Conservation (phyloP, 1,140 invertebrate genomes). For the Magallana gigas region DNA sequence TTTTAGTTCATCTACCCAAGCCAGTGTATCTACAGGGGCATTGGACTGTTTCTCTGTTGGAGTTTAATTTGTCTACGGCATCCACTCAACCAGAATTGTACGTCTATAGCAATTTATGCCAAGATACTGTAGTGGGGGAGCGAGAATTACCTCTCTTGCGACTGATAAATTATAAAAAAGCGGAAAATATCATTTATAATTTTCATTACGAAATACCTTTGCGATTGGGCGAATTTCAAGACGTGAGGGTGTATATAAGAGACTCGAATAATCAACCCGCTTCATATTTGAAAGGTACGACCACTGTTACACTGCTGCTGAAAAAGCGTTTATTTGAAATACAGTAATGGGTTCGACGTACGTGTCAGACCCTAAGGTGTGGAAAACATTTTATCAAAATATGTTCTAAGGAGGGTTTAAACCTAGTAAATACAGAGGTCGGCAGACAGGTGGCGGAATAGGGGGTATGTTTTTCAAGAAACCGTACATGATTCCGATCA, state of each 20-base stretch:
- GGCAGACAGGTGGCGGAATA: not conserved
- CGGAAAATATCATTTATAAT: too few relatives aligned
- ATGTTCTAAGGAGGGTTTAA: conserved; percentile 22
- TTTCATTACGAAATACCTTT: too few relatives aligned
- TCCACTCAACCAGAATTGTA: not conserved
- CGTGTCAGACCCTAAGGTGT: not conserved
- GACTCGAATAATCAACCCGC: too few relatives aligned
- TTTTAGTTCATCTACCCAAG: conserved; percentile 12
- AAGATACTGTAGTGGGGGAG: too few relatives aligned
- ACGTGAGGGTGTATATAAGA: too few relatives aligned
- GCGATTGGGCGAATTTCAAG: too few relatives aligned
- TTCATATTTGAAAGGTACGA: not conserved
- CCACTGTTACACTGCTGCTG: not conserved
- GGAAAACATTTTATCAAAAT: conserved; percentile 6
- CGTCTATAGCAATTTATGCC: too few relatives aligned
- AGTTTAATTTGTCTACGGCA: conserved; percentile 8
- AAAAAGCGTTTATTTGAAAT: conserved; percentile 34
- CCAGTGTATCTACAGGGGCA: not conserved
- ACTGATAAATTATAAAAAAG: too few relatives aligned
- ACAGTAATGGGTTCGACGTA: not conserved
- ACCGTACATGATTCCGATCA: conserved; percentile 42
- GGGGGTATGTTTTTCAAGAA: conserved; percentile 24
- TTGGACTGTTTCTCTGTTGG: conserved; percentile 7
- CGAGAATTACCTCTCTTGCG: too few relatives aligned
- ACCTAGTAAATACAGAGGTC: not conserved